Percentiles rank a stretch among this genome's conserved stretches.
These are phyloP conservation scores for Hypotaenidia okinawae DNA, from an alignment of 2,797 vertebrate species.

Conservation along the genomic window DNA sequence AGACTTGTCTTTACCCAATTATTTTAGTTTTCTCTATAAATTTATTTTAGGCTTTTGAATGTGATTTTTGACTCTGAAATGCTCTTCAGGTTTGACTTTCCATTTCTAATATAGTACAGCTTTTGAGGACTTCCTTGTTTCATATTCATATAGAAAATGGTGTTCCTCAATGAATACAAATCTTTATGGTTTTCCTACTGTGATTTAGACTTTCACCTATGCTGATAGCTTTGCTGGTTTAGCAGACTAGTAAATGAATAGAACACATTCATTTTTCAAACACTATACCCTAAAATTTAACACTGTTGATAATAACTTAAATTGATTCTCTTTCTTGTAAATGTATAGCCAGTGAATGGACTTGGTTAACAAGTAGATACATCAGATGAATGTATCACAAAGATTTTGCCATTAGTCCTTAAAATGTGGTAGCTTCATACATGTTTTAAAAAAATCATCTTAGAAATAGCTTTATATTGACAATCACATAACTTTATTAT, in stretches of 20 bases:
- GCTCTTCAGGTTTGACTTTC: background rate
- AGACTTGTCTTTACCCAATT: background rate
- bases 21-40: background rate
- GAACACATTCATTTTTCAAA: slow-evolving; percentile 27
- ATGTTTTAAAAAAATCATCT: background rate
- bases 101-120: background rate
- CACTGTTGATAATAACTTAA: background rate
- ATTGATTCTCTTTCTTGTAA: background rate
- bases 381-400: background rate
- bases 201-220: background rate
- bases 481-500: background rate
- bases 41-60: background rate
- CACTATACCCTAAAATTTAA: background rate
- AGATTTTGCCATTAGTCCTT: background rate
- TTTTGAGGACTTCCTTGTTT: background rate
- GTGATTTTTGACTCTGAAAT: background rate
- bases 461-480: background rate
- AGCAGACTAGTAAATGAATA: background rate
- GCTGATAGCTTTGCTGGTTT: slow-evolving; percentile 12
- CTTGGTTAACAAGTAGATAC: background rate
- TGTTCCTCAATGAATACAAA: background rate
- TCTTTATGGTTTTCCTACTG: background rate
- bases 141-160: background rate
- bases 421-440: background rate
- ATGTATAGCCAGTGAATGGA: background rate